Percentiles rank a stretch among this genome's conserved stretches.
phyloP scores from a whole-genome alignment of 2,113 vertebrate genomes.

The Oxyura jamaicensis region DNA sequence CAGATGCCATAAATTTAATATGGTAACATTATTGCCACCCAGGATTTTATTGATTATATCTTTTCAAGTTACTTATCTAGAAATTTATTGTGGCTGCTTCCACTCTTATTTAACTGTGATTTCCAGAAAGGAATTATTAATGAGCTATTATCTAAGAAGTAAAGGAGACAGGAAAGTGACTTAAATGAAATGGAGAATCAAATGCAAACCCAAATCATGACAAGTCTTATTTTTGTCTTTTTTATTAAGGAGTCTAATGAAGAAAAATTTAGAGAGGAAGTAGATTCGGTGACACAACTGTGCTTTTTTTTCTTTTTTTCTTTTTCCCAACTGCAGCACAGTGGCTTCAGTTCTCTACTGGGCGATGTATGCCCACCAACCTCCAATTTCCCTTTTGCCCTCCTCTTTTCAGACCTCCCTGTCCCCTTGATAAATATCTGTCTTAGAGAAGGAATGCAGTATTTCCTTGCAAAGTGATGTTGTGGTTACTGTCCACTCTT shows the following conservation, averaged over 20 bases:
- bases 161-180: neutral
- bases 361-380: neutral
- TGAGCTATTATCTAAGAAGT: slow-evolving; percentile 21
- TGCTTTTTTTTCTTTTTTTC: too few relatives aligned
- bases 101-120: slow-evolving; percentile 47
- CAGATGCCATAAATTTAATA: slow-evolving; percentile 65
- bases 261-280: neutral
- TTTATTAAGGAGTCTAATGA: neutral
- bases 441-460: neutral
- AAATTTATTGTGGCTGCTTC: slow-evolving; percentile 50
- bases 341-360: neutral
- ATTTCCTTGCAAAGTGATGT: neutral
- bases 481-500: neutral
- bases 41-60: slow-evolving; percentile 61
- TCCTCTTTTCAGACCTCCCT: neutral
- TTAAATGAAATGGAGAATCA: slow-evolving; percentile 28
- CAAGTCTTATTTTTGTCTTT: rapidly evolving
- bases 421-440: neutral
- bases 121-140: slow-evolving; percentile 59
- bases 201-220: neutral
- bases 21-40: slow-evolving; percentile 51
- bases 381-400: neutral
- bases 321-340: neutral
- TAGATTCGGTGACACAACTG: neutral
- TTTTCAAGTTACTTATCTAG: slow-evolving; percentile 57